Base-by-base conservation (phyloP, 2,888 invertebrate species). In the Cryptus viduatorius region DNA sequence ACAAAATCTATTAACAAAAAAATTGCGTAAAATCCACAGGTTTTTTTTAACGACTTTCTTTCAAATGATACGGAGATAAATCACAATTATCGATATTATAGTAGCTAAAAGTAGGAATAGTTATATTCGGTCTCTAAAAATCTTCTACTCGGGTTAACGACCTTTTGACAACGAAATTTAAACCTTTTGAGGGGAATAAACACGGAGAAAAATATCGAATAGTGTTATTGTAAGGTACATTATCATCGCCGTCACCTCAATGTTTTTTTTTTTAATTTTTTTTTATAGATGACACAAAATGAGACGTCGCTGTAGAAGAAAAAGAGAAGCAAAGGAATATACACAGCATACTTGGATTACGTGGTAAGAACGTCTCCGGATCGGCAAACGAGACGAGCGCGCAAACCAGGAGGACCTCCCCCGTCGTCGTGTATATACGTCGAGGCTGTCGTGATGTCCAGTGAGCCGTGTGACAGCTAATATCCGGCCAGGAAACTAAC, bases 381-480 rank as follows among this genome's bases (percentile, higher is more conserved):
- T 76, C 76, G 31, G 61, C 31, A 61, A 61, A 44, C 61, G 50
- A 79, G 72, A 79, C 72, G 64, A 72, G 19, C 81, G 16, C 59
- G 77, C 19, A 59, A 56, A 72, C 64, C 65, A 42, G 50, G 31
- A 79, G 50, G 64, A 79, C 46, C 68, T 65, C 53, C n/a, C 53
- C 73, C 56, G 67, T 85, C 77, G 31, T 75, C 59, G 68, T 81
- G 82, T 84, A 82, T 82, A 80, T 76, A 82, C 72, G 75, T 71
- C 73, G 31, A 76, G 72, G 88, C 88, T 90, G 90, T 91, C 90
- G 90, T 92, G 84, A 84, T 84, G 93, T 93, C 93, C 92, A 93
- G 91, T 92, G 92, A 93, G 92, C 91, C 92, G 91, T 92, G 90
- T 92, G 93, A 93, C 93, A 93, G 93, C 92, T 93, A 93, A 93